A percentile compares a stretch with the other conserved stretches of the same genome.
phyloP scores from a whole-genome alignment of 2,113 vertebrate genomes.

The Neodon shergylaensis region DNA sequence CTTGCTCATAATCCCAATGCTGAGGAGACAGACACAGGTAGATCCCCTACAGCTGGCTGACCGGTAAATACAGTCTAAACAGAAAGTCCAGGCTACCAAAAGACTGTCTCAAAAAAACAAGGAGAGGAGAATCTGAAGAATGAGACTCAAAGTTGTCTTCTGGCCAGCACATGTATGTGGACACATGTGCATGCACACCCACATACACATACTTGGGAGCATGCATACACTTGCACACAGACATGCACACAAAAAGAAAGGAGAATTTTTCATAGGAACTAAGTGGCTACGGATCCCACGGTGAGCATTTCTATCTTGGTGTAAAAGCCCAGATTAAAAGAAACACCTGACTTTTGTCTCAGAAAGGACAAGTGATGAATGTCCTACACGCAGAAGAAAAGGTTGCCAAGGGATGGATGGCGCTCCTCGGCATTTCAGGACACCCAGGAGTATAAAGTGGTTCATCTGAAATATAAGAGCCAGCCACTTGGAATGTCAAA shows the following conservation, averaged over 20 bases:
- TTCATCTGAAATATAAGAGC: constrained; percentile 51
- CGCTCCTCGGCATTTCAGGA: constrained; percentile 51
- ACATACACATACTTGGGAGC: not conserved
- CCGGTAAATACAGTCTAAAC: not conserved
- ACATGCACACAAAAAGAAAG: not conserved
- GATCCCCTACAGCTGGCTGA: not conserved
- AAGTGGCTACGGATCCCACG: constrained; percentile 21
- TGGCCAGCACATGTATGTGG: not conserved
- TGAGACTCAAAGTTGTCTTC: not conserved
- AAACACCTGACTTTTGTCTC: constrained; percentile 76
- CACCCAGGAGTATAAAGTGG: constrained; percentile 55
- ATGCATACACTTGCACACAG: not conserved
- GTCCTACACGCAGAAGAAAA: constrained; percentile 37
- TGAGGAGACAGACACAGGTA: not conserved
- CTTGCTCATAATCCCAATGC: too few relatives aligned
- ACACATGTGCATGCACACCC: not conserved
- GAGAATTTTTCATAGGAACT: constrained; percentile 63
- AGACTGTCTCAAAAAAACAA: not conserved
- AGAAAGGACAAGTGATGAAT: constrained; percentile 60
- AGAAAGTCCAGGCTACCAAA: too few relatives aligned
- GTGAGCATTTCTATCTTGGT: constrained; percentile 34
- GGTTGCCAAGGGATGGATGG: not conserved
- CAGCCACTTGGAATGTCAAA: constrained; percentile 41
- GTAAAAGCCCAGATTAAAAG: constrained; percentile 62
- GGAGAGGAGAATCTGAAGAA: not conserved